phyloP scores from a whole-genome alignment of 2,797 vertebrate species.

The Ctenochaetus hawaiiensis region DNA sequence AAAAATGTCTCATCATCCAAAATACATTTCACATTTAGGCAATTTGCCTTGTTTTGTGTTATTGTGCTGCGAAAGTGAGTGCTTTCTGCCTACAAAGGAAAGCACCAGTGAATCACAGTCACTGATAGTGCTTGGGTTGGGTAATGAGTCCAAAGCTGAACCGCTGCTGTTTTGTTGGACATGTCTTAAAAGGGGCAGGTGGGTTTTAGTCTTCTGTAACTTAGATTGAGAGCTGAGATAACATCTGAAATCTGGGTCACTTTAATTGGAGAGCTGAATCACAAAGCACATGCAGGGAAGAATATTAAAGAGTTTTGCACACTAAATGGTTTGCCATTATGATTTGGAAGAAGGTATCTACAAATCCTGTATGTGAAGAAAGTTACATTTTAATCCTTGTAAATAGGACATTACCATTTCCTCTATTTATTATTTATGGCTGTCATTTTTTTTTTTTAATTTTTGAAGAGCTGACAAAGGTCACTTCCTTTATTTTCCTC shows the following conservation, averaged over 20 bases:
- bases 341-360: constrained; percentile 33
- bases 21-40: constrained; percentile 74
- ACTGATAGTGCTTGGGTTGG: constrained; percentile 48
- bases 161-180: constrained; percentile 37
- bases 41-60: constrained; percentile 69
- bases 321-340: constrained; percentile 20
- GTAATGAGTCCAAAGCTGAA: constrained; percentile 45
- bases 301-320: constrained; percentile 13
- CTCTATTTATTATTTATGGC: constrained; percentile 20
- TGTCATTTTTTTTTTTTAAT: constrained; percentile 13
- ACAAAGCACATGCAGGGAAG: constrained; percentile 5
- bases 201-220: constrained; percentile 33
- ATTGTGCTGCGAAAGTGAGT: constrained; percentile 42
- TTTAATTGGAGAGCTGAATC: constrained; percentile 48
- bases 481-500: constrained; percentile 44
- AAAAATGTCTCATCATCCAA: constrained; percentile 71
- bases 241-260: constrained; percentile 38
- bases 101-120: constrained; percentile 46
- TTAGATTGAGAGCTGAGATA: constrained; percentile 42
- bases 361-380: background rate
- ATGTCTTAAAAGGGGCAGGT: constrained; percentile 41
- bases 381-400: constrained; percentile 12
- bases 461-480: constrained; percentile 52
- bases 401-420: constrained; percentile 34
- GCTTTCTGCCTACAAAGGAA: constrained; percentile 48